Evolutionary conservation across 2,888 invertebrate species (phyloP).

Genomic region (Cyclophora punctaria): DNA sequence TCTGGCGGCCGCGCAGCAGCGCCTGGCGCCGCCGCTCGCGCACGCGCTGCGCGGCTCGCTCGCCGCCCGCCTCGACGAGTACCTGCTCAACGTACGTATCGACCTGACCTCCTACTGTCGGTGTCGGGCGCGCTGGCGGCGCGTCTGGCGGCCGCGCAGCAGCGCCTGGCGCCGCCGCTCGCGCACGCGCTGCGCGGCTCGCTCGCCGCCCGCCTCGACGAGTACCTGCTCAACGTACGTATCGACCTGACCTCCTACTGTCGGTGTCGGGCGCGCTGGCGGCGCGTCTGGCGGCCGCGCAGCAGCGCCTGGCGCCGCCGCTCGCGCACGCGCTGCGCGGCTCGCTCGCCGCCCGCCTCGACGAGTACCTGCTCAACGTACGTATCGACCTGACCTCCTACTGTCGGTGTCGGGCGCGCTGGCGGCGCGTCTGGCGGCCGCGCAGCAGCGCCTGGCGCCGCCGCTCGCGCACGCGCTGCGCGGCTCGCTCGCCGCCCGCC

Average conservation of each 20-base stretch:
- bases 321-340: constrained; percentile 80
- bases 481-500: constrained; percentile 81
- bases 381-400: background rate
- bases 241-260: no score
- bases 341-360: constrained; percentile 82
- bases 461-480: constrained; percentile 80
- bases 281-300: constrained; percentile 80
- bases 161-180: constrained; percentile 81
- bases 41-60: constrained; percentile 82
- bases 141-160: constrained; percentile 82
- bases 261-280: constrained; percentile 59
- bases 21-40: constrained; percentile 80
- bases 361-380: constrained; percentile 77
- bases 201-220: constrained; percentile 84
- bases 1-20: constrained; percentile 82
- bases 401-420: constrained; percentile 35
- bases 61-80: constrained; percentile 82
- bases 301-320: constrained; percentile 83
- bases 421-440: constrained; percentile 82
- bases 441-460: constrained; percentile 82
- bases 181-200: constrained; percentile 80
- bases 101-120: no score
- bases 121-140: constrained; percentile 68
- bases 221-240: constrained; percentile 71
- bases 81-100: constrained; percentile 65